phyloP scores from a whole-genome alignment of 2,113 vertebrate genomes.

The Gopherus flavomarginatus region DNA sequence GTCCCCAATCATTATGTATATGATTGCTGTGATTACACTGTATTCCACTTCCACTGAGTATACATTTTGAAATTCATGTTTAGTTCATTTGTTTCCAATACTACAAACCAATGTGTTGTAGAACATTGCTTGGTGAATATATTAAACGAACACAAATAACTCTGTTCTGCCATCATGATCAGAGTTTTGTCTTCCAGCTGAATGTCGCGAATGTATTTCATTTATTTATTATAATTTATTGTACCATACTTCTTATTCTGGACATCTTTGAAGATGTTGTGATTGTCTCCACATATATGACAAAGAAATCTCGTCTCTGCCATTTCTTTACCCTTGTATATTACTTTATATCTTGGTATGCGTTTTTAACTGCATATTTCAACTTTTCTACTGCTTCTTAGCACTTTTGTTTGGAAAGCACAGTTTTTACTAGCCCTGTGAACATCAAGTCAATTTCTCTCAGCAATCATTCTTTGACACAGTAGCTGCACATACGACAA shows the following conservation, averaged over 20 bases:
- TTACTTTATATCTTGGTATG: neutral
- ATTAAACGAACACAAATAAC: neutral
- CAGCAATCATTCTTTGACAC: neutral
- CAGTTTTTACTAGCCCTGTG: neutral
- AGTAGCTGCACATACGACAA: neutral
- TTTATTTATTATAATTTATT: neutral
- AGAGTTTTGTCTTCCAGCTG: neutral
- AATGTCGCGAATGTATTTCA: neutral
- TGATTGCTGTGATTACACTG: neutral
- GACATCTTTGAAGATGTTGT: neutral
- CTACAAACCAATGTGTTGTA: neutral
- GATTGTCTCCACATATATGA: neutral
- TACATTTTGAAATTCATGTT: conserved; percentile 18
- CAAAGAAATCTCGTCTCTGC: neutral
- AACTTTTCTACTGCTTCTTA: neutral
- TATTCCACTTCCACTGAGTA: neutral
- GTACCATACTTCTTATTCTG: neutral
- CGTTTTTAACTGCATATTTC: neutral
- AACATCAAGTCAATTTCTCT: neutral
- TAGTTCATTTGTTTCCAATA: neutral
- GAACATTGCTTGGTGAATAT: neutral
- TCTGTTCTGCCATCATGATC: neutral
- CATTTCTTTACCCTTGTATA: neutral
- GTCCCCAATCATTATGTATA: neutral
- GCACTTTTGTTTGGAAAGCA: neutral